Evolutionary conservation across 2,797 vertebrate species (phyloP), one percentile per base, ranked within the genome.

Genomic region (Sebastiscus tertius): DNA sequence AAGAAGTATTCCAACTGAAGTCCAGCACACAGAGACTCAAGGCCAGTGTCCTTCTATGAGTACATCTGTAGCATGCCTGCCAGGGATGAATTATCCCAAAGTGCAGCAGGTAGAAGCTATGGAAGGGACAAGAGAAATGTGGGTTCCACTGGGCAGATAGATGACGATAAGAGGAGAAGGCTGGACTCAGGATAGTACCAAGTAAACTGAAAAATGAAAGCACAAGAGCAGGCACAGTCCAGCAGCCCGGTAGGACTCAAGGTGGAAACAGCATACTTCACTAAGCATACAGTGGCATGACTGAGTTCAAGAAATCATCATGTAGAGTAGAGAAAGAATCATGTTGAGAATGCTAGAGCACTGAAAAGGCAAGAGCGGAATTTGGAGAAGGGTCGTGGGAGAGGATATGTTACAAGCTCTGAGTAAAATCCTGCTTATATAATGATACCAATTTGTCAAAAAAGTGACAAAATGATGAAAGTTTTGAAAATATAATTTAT

Each of bases 391-490:
- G 5, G n/a, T 54, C 1, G 1, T 24, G 20, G 26, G 16, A 46
- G 7, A 70, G 27, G 31, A 62, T 56, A 70, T 36, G 39, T 60
- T 39, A 58, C 16, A 34, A 14, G 33, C 72, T 6, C 34, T 58
- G 1, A 13, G 4, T 8, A 13, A 33, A 63, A 46, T 16, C n/a
- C 9, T 42, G 24, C 16, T 31, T 12, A 22, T 22, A 42, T 24
- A 64, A 22, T 26, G 1, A 58, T 54, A 71, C 26, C 22, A 71
- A 24, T 24, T 64, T 36, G 42, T 72, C 74, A 52, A 66, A 75
- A 65, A 70, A 70, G 29, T 46, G 34, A 54, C 54, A 61, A 75
- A 56, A 71, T 66, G 9, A 74, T 33, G 11, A 70, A 59, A 33
- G 72, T 59, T 81, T 81, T 60, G 2, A 64, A 60, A 64, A 68